Evolutionary conservation across 2,888 invertebrate genomes (phyloP).

Genomic region (Tetranychus truncatus): DNA sequence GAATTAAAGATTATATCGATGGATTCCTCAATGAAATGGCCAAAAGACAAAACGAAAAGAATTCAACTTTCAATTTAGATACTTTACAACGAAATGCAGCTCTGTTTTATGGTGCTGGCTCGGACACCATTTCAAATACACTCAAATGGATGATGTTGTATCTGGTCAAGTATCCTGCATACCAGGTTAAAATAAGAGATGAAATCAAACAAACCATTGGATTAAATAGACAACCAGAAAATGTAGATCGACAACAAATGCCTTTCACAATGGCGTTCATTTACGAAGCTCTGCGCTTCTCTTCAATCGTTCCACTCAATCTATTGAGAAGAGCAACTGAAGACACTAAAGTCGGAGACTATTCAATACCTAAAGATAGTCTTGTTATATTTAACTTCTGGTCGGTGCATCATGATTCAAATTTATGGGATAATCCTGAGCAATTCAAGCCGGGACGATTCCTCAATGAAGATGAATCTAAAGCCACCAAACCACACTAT

Average conservation of each 20-base stretch:
- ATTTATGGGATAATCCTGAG: slow-evolving; percentile 9
- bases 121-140: background rate
- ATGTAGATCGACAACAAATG: background rate
- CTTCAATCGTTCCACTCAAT: background rate
- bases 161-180: background rate
- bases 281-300: background rate
- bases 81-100: background rate
- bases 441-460: slow-evolving; percentile 14
- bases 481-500: background rate
- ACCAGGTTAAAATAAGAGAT: background rate
- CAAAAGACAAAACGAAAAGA: background rate
- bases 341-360: background rate
- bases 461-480: background rate
- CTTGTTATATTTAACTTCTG: background rate
- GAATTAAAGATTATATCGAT: background rate
- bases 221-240: background rate
- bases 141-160: background rate
- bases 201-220: background rate
- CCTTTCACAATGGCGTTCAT: background rate
- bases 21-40: background rate
- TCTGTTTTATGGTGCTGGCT: background rate
- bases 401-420: background rate
- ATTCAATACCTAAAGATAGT: slow-evolving; percentile 4
- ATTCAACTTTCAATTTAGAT: background rate
- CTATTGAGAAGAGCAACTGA: background rate